These are phyloP conservation scores for Magallana ariakensis DNA, from an alignment of 1,140 invertebrate genomes.

Conservation along the genomic window DNA sequence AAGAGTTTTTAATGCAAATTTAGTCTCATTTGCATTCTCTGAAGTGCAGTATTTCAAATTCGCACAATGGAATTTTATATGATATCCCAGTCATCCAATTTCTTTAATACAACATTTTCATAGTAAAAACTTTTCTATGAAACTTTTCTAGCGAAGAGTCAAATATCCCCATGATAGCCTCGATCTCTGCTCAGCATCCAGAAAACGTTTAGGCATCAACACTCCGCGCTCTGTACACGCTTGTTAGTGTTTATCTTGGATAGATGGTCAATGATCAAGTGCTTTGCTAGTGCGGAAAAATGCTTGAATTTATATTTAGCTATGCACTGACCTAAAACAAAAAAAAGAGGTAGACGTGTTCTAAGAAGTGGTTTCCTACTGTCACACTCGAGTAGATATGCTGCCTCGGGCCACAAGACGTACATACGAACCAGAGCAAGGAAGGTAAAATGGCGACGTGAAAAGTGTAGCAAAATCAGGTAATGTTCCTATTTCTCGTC, in stretches of 20 bases:
- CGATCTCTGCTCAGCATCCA: background rate
- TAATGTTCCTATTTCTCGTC: background rate
- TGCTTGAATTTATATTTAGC: background rate
- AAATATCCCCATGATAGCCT: background rate
- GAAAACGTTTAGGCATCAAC: background rate
- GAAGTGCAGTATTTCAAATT: too few relatives aligned
- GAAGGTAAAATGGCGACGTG: constrained; percentile 6
- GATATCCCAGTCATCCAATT: too few relatives aligned
- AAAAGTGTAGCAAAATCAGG: background rate
- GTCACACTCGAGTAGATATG: constrained; percentile 12
- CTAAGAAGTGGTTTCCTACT: constrained; percentile 26
- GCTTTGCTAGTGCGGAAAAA: background rate
- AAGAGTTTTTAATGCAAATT: too few relatives aligned
- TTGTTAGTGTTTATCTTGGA: background rate
- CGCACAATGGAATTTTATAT: too few relatives aligned
- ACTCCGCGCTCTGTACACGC: background rate
- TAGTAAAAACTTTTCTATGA: background rate
- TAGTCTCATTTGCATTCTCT: too few relatives aligned
- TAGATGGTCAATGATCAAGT: background rate
- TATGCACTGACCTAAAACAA: constrained; percentile 1
- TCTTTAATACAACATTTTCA: too few relatives aligned
- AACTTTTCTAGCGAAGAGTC: background rate
- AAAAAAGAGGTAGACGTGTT: background rate
- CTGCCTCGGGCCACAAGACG: constrained; percentile 10
- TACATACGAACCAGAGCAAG: background rate